phyloP scores from a whole-genome alignment of 2,113 vertebrate species.

The Lates calcarifer region DNA sequence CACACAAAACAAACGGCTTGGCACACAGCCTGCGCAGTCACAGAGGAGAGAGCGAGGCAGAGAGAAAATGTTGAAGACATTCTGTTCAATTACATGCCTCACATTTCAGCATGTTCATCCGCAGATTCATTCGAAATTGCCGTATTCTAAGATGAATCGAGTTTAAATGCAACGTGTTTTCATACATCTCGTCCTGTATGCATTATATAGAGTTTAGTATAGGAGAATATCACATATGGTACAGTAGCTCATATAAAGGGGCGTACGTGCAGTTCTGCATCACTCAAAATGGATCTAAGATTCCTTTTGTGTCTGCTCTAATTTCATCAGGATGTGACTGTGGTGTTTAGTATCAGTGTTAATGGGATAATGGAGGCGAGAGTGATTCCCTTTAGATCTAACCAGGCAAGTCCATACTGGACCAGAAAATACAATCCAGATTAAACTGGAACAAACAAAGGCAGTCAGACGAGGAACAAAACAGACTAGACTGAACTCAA shows the following conservation, averaged over 20 bases:
- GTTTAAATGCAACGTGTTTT: conserved; percentile 16
- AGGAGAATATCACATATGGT: background rate
- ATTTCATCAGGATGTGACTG: conserved; percentile 58
- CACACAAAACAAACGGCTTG: conserved; percentile 62
- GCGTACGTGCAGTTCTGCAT: conserved; percentile 8
- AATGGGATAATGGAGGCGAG: conserved; percentile 56
- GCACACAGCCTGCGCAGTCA: conserved; percentile 55
- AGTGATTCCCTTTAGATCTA: conserved; percentile 42
- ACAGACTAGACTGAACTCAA: background rate
- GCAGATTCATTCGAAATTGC: conserved; percentile 6
- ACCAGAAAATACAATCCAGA: conserved; percentile 16
- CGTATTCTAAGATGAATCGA: background rate
- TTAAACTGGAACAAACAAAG: conserved; percentile 18
- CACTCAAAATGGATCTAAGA: conserved; percentile 43
- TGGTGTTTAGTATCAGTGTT: conserved; percentile 59
- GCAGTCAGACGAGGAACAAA: background rate
- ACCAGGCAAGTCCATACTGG: conserved; percentile 27
- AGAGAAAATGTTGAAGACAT: conserved; percentile 46
- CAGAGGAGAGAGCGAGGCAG: conserved; percentile 47
- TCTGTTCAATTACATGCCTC: conserved; percentile 52
- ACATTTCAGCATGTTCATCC: conserved; percentile 43
- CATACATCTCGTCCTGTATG: background rate
- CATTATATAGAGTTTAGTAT: background rate
- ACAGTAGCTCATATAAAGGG: background rate
- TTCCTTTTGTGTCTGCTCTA: conserved; percentile 45